These are phyloP conservation scores for Stylophora pistillata DNA, from an alignment of 64 coral and sea anemone species.

Conservation along the genomic window DNA sequence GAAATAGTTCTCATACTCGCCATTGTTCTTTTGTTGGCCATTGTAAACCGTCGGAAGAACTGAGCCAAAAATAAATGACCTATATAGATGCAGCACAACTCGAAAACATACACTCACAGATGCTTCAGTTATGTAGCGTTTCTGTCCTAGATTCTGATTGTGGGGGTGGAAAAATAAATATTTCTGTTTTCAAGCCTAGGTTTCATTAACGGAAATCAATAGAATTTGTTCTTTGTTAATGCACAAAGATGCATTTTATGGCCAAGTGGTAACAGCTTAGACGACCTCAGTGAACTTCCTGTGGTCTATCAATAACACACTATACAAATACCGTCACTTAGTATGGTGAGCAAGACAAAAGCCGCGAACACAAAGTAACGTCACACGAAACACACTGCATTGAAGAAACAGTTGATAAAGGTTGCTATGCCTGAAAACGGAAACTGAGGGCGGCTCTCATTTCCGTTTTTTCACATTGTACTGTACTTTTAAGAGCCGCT, in stretches of 20 bases:
- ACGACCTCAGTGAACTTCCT: conserved; percentile 7
- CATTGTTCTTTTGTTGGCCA: conserved; percentile 44
- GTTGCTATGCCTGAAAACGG: not conserved
- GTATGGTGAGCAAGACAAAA: conserved; percentile 23
- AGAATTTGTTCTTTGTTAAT: not conserved
- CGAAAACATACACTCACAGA: not conserved
- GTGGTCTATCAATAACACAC: conserved; percentile 18
- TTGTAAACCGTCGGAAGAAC: conserved; percentile 23
- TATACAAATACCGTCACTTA: conserved; percentile 28
- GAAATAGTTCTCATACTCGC: conserved; percentile 27
- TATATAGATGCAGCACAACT: not conserved
- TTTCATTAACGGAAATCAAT: not conserved
- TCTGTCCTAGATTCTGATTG: conserved; percentile 9
- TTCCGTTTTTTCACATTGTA: not conserved
- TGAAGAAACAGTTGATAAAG: conserved; percentile 1
- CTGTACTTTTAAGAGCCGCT: conserved; percentile 7
- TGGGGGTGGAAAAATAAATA: conserved; percentile 40
- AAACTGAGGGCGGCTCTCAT: not conserved
- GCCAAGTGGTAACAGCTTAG: not conserved
- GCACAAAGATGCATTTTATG: not conserved
- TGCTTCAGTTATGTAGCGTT: conserved; percentile 21
- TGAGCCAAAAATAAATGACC: conserved; percentile 38
- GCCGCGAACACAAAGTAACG: conserved; percentile 17
- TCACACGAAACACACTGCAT: not conserved
- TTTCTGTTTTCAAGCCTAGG: not conserved